Base-by-base conservation (phyloP, 2,113 vertebrate genomes). In the Nesogale talazaci region DNA sequence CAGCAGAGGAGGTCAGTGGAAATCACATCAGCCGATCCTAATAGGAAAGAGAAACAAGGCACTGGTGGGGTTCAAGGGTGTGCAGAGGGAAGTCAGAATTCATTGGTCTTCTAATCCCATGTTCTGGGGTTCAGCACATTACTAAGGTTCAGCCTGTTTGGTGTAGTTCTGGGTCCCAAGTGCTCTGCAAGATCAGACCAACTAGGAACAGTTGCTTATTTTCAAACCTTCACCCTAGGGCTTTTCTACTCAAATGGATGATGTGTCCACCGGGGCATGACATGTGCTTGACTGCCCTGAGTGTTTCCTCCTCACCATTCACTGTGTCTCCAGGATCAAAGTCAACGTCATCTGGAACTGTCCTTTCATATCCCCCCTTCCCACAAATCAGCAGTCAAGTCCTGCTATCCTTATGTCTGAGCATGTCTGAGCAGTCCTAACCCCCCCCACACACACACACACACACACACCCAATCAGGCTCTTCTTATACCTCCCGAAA, bases 111-210 rank as follows among this genome's bases (percentile, higher is more conserved):
- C 11, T 4, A 34, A 31, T 25, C 4, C 3, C 6, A 8, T 20
- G 1, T 17, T 85, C 23, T 29, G 9, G 19, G 38, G 40, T 5
- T 11, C 3, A 12, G 46, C 23, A 52, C 2, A 2, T 59, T 8
- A 6, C 31, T 1, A n/a, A n/a, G n/a, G 8, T 9, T 0, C 2
- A 36, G 38, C 19, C 23, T 0, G 0, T 25, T 63, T n/a, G 16
- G 7, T 11, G 6, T 22, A 27, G 19, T 29, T 40, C 34, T 17
- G 0, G 17, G 9, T 31, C 72, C 29, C 52, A 3, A 7, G n/a
- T 11, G 3, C 16, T 34, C 69, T 10, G 23, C 19, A 38, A 25
- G 29, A 36, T 52, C 11, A 3, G 2, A 34, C 6, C 4, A 11
- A 59, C 23, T 23, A 0, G 23, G 9, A 36, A n/a, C 2, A 10